Evolutionary conservation across 2,113 vertebrate genomes (phyloP), one percentile per base, ranked within the genome.

Genomic region (Perca schrenkii): DNA sequence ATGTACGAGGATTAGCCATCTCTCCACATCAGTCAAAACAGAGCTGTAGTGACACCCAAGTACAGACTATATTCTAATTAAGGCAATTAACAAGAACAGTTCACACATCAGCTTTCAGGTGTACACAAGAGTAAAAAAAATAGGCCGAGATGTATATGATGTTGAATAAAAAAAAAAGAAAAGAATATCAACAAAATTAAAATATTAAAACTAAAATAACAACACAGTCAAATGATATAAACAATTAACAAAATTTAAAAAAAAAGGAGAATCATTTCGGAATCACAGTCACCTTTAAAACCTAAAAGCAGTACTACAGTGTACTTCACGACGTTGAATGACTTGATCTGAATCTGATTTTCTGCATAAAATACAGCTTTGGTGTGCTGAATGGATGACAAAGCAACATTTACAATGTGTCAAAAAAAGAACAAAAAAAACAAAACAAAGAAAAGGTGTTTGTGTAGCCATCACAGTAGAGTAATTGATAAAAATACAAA

Each of bases 1-100:
- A 86, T 60, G 87, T 52, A 76, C 47, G 61, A 75, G 61, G 21
- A 80, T 71, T 31, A 69, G 83, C 11, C 19, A 49, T 46, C 43
- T 78, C 62, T 75, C 47, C 53, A 71, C 77, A 71, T 74, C 53
- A 22, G 47, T 86, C 36, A 71, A 60, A 84, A 68, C 14, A 61
- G 31, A 69, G 54, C 71, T 77, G 75, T 36, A 77, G 54, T 83
- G 34, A 71, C 77, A 79, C 56, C 46, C 43, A 66, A 76, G 65
- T 62, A 82, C 67, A 86, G 50, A 81, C 75, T 72, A 74, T 77
- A 46, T 75, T 76, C 66, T 84, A 91, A 89, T 94, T 90, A 94
- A 95, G 92, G 91, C 91, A 91, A 85, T 93, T 87, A 79, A 92
- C 63, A 86, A 87, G 64, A 65, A 74, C 85, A 83, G 65, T 76